Evolutionary conservation across 1,140 invertebrate species (phyloP), one percentile per base, ranked within the genome.

Genomic region (Drosophila obscura): DNA sequence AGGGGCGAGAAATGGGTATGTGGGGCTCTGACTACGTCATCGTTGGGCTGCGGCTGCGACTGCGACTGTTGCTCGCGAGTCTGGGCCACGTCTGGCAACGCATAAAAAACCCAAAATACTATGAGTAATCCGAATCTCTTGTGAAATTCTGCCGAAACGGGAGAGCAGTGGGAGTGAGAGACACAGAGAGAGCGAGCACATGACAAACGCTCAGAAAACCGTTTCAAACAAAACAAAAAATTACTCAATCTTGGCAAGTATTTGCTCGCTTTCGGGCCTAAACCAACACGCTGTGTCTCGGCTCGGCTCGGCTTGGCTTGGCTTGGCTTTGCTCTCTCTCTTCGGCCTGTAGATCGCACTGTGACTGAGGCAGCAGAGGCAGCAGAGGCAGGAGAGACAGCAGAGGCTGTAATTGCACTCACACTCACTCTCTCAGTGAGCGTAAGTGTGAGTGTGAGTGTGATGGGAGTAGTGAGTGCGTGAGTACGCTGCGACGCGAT

Each of bases 81-180:
- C 53, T 63, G 50, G 65, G 50, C 35, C 49, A 9, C 61, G 52
- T 65, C 65, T 59, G 56, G 41, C 43, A 2, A 24, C 28, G n/a
- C n/a, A 45, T 44, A 62, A 76, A 76, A 80, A 80, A 63, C 77
- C 77, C 71, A 80, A 80, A 80, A 76, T 45, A 52, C 73, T 74
- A 80, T 90, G 87, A 87, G 75, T 90, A 90, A 90, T 90, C 60
- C 5, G 45, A 57, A 73, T 80, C 82, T 90, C 87, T 90, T 77
- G 77, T 90, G 87, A 90, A 90, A 90, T 90, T 90, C 87, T 65
- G 39, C 43, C 62, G 51, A 75, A 65, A 66, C 22, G 16, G 13
- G n/a, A 66, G 22, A 57, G 15, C 15, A 51, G 31, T 16, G 50
- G 45, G 46, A 62, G 68, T n/a, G 41, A 56, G 26, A 15, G 24